Evolutionary conservation across 2,888 invertebrate species (phyloP), one percentile per base, ranked within the genome.

Genomic region (Tridacna crocea): DNA sequence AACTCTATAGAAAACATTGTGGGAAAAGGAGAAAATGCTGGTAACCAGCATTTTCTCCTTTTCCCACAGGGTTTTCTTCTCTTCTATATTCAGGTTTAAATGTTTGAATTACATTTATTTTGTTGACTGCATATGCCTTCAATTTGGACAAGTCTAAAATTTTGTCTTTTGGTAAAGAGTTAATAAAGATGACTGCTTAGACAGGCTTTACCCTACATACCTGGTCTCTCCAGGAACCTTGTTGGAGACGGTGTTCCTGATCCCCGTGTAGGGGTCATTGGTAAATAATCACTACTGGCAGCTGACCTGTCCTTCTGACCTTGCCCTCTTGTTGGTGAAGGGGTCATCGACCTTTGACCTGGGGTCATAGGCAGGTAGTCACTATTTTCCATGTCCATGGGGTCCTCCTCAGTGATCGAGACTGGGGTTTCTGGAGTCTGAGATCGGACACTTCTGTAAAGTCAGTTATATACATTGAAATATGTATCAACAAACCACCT

Each of bases 391-490:
- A 77, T 75, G 17, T 77, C 60, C 0, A 47, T 22, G 0, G 47
- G 22, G 26, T 75, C 77, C 63, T 85, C 87, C 36, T 87, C 87
- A 13, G 80, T 79, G 10, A 87, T 87, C 48, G 84, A 74, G 19
- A 70, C 65, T 11, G 80, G 47, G 13, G 81, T 61, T 15, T 89
- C 88, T 19, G 88, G 88, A 6, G 88, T 88, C 77, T 84, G 77
- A 95, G 95, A 88, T 96, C 96, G 88, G 96, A 96, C 80, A 95
- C 95, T 90, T 96, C 82, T 88, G 80, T 24, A 79, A 79, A 58
- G 8, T 55, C 1, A 63, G 17, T 63, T 63, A 22, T 8, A n/a
- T 63, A 63, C 22, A 63, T 19, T 63, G 4, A 4, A 36, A 36
- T 36, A 8, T 36, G 36, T 36, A 36, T 36, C 8, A 8, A 36